Percentiles rank a stretch among this genome's conserved stretches.
Conservation (phyloP, 2,113 vertebrate species). For the Noturus placidus region DNA sequence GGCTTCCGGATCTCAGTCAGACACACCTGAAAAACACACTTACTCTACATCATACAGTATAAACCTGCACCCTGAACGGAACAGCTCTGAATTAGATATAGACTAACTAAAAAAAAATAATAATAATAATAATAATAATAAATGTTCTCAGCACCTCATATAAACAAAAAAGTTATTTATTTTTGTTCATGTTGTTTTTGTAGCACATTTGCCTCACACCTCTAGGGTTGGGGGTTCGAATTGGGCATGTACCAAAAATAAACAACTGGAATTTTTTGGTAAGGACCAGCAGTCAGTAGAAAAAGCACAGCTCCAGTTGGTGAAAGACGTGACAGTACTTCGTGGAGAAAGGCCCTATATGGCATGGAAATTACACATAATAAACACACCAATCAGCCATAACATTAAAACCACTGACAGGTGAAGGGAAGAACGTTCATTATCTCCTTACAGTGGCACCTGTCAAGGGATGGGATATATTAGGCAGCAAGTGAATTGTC, state of each 20-base stretch:
- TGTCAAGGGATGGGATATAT: too few species aligned
- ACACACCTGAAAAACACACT: constrained; percentile 58
- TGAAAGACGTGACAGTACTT: background rate
- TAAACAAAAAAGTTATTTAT: too few species aligned
- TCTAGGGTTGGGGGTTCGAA: too few species aligned
- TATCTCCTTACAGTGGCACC: too few species aligned
- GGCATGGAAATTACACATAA: background rate
- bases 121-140: too few species aligned
- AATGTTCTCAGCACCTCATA: too few species aligned
- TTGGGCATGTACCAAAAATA: background rate
- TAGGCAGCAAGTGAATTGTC: too few species aligned
- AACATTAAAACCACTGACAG: too few species aligned
- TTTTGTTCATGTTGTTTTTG: too few species aligned
- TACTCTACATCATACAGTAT: background rate
- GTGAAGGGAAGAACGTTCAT: too few species aligned
- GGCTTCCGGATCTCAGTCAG: constrained; percentile 65
- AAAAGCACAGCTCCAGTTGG: background rate
- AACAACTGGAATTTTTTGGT: background rate
- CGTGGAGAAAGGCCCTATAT: background rate
- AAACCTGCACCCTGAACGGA: background rate
- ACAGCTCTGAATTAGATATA: background rate
- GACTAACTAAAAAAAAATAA: too few species aligned
- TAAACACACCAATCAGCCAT: background rate
- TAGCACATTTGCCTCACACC: too few species aligned
- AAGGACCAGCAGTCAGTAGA: background rate